A percentile compares a stretch with the other conserved stretches of the same genome.
phyloP scores from a whole-genome alignment of 2,888 invertebrate genomes.

The Eupithecia exiguata region DNA sequence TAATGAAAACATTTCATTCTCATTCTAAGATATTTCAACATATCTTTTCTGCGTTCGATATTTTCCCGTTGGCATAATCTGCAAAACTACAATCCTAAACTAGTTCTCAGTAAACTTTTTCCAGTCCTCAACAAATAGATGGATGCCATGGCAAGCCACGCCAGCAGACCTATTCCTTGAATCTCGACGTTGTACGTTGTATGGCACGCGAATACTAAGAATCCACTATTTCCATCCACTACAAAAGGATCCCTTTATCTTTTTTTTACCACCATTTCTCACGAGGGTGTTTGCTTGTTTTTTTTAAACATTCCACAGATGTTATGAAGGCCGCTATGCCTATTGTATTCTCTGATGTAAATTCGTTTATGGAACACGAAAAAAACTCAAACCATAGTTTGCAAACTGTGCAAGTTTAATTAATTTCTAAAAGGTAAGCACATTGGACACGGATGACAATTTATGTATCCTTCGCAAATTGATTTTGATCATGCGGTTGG shows the following conservation, averaged over 20 bases:
- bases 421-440: slow-evolving; percentile 31
- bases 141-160: slow-evolving; percentile 47
- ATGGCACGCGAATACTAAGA: slow-evolving; percentile 82
- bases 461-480: slow-evolving; percentile 36
- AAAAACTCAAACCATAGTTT: slow-evolving; percentile 1
- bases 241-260: slow-evolving; percentile 65
- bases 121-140: slow-evolving; percentile 22
- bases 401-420: slow-evolving; percentile 28
- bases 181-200: slow-evolving; percentile 59
- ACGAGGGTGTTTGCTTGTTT: slow-evolving; percentile 70
- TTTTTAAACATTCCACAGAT: slow-evolving; percentile 74
- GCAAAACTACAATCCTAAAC: not conserved
- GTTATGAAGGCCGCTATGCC: slow-evolving; percentile 69
- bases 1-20: not conserved
- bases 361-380: slow-evolving; percentile 21
- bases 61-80: not conserved
- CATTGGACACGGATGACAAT: slow-evolving; percentile 31
- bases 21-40: not conserved
- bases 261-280: slow-evolving; percentile 64
- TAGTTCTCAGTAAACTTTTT: slow-evolving; percentile 22
- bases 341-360: slow-evolving; percentile 49
- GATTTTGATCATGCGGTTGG: slow-evolving; percentile 37
- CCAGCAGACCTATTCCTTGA: slow-evolving; percentile 61
- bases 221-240: slow-evolving; percentile 75
- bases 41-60: not conserved